These are phyloP conservation scores for Stichopus horrens DNA, from an alignment of 53 echinoderm and acorn worm genomes.

Conservation along the genomic window DNA sequence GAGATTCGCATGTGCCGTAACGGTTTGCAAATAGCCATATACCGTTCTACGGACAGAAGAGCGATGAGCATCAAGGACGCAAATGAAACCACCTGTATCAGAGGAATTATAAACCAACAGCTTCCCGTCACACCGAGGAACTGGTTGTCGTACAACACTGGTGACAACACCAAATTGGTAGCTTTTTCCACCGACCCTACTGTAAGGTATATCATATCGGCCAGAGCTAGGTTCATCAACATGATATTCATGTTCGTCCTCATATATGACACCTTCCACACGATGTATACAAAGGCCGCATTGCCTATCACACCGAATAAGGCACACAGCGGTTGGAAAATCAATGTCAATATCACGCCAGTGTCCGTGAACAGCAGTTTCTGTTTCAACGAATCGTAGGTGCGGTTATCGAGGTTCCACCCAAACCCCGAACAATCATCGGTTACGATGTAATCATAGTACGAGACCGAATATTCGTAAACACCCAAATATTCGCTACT, in stretches of 20 bases:
- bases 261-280: not conserved
- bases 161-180: not conserved
- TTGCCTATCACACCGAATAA: not conserved
- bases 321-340: not conserved
- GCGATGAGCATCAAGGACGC: not conserved
- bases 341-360: not conserved
- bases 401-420: not conserved
- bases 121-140: not conserved
- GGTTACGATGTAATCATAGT: slow-evolving; percentile 10
- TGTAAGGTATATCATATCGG: not conserved
- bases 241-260: not conserved
- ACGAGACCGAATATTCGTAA: not conserved
- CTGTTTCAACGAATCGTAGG: not conserved
- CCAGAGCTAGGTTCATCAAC: not conserved
- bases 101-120: not conserved
- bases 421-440: slow-evolving; percentile 7
- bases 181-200: not conserved
- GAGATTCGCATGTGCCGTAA: not conserved
- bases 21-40: not conserved
- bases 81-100: not conserved
- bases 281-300: not conserved
- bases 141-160: not conserved
- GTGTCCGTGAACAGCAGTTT: not conserved
- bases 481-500: too few species aligned
- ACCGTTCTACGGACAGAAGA: not conserved